These are phyloP conservation scores for Erannis defoliaria DNA, from an alignment of 2,888 invertebrate genomes.

Conservation along the genomic window DNA sequence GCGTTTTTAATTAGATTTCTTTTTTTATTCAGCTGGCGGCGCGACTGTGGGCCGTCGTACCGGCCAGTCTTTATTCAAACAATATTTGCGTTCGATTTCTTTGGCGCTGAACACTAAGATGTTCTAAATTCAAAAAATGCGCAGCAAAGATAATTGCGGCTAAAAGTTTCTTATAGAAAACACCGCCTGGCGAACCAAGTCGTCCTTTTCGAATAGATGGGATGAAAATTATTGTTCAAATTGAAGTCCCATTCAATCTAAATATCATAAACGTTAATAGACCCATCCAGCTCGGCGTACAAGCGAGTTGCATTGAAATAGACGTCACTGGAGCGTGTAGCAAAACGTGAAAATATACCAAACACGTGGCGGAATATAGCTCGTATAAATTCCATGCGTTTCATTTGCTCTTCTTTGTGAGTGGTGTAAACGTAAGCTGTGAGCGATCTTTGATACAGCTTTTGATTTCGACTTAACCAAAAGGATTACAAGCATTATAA, in stretches of 20 bases:
- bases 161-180: too few species aligned
- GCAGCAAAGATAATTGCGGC: too few species aligned
- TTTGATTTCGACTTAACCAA: neutral
- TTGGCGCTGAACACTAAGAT: too few species aligned
- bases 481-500: too few species aligned
- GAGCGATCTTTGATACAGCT: neutral
- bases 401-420: conserved; percentile 60
- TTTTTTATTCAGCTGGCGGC: too few species aligned
- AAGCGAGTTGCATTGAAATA: conserved; percentile 41
- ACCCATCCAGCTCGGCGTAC: conserved; percentile 14
- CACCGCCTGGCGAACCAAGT: too few species aligned
- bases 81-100: too few species aligned
- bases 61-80: too few species aligned
- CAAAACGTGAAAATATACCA: conserved; percentile 65
- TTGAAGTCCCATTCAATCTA: conserved; percentile 2
- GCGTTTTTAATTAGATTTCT: too few species aligned
- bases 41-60: too few species aligned
- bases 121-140: too few species aligned
- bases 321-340: conserved; percentile 50
- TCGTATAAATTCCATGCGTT: conserved; percentile 78
- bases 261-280: conserved; percentile 26
- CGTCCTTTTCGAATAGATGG: too few species aligned
- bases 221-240: neutral
- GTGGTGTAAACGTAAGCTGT: conserved; percentile 49
- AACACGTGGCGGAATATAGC: conserved; percentile 70